Evolutionary conservation across 2,797 vertebrate genomes (phyloP).

Genomic region (Aselliscus stoliczkanus): DNA sequence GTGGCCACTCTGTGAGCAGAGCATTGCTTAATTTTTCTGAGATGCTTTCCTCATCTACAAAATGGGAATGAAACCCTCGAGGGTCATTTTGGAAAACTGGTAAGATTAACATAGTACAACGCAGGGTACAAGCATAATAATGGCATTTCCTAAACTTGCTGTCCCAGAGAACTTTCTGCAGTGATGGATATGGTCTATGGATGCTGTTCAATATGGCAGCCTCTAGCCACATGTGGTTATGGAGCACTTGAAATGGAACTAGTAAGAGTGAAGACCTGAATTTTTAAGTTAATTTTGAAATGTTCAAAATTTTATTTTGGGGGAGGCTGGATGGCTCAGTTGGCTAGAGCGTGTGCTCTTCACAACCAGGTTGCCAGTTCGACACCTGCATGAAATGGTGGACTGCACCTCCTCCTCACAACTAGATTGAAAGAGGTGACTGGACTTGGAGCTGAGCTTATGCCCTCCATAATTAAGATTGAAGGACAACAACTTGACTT

Average conservation of each 20-base stretch:
- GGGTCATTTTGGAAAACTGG: not conserved
- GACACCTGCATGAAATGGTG: too few species aligned
- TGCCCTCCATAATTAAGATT: too few species aligned
- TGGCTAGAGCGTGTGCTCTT: too few species aligned
- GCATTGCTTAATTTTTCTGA: not conserved
- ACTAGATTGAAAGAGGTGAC: too few species aligned
- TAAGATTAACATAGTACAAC: not conserved
- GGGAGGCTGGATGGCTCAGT: too few species aligned
- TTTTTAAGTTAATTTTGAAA: not conserved
- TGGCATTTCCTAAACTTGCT: not conserved
- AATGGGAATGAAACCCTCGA: not conserved
- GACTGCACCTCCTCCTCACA: too few species aligned
- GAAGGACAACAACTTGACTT: too few species aligned
- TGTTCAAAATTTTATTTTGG: not conserved
- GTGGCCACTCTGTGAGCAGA: not conserved
- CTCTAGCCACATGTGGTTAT: not conserved
- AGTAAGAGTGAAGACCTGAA: not conserved
- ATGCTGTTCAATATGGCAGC: not conserved
- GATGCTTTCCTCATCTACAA: not conserved
- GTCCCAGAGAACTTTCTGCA: not conserved
- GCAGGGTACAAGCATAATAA: not conserved
- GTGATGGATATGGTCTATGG: too few species aligned
- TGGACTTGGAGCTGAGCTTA: too few species aligned
- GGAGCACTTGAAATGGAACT: not conserved
- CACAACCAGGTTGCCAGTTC: too few species aligned